A percentile compares a stretch with the other conserved stretches of the same genome.
Evolutionary conservation across 1,140 invertebrate species (phyloP).

Genomic region (Papilio polytes): DNA sequence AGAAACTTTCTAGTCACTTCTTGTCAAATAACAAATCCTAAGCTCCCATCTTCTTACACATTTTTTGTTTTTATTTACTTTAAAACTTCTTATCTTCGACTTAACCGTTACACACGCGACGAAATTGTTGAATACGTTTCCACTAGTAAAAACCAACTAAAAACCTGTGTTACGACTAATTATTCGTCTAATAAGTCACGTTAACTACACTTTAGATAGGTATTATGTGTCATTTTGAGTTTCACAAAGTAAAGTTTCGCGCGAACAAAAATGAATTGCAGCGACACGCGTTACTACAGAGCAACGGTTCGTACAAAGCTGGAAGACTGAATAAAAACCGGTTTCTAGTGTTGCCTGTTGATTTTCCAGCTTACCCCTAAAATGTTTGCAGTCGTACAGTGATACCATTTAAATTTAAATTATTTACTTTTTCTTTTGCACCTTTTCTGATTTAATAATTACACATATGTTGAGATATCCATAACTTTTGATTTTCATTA

Average conservation of each 20-base stretch:
- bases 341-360: slow-evolving; percentile 30
- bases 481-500: background rate
- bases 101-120: slow-evolving; percentile 42
- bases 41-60: slow-evolving; percentile 61
- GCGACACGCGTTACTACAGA: slow-evolving; percentile 57
- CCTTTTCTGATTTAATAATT: background rate
- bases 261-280: slow-evolving; percentile 55
- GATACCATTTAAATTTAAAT: slow-evolving; percentile 17
- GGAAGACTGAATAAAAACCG: slow-evolving; percentile 48
- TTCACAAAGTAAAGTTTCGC: slow-evolving; percentile 64
- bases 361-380: background rate
- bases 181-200: slow-evolving; percentile 1
- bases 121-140: slow-evolving; percentile 38
- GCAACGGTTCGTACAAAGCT: slow-evolving; percentile 70
- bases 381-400: background rate
- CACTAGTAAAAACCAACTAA: slow-evolving; percentile 36
- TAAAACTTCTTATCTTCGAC: slow-evolving; percentile 43
- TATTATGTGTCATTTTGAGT: slow-evolving; percentile 62
- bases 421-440: background rate
- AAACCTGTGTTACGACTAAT: background rate
- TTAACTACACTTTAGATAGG: slow-evolving; percentile 50
- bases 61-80: slow-evolving; percentile 49
- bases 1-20: slow-evolving; percentile 74
- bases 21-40: slow-evolving; percentile 61
- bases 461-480: background rate